Evolutionary conservation across 2,113 vertebrate genomes (phyloP).

Genomic region (Scytalopus superciliaris): DNA sequence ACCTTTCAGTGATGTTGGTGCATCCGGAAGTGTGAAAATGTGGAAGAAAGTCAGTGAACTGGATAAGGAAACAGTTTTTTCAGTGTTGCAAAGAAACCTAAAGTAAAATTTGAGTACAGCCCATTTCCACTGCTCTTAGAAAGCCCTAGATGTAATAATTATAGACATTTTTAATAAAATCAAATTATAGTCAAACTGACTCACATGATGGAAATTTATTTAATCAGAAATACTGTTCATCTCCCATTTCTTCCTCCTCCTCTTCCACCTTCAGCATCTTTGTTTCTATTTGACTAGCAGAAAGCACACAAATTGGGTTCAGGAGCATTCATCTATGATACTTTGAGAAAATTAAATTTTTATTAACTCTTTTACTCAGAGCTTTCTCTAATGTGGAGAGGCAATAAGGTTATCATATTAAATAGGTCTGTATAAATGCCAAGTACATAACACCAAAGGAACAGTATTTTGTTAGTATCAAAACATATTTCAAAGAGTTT

Average conservation of each 20-base stretch:
- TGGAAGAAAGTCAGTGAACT: not conserved
- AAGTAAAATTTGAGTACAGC: not conserved
- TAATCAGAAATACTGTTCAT: not conserved
- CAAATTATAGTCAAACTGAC: not conserved
- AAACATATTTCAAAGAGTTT: not conserved
- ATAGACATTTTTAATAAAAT: not conserved
- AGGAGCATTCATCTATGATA: constrained; percentile 17
- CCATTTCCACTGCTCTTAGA: not conserved
- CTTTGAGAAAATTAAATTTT: constrained; percentile 34
- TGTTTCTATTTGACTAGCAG: not conserved
- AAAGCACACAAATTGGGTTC: constrained; percentile 8
- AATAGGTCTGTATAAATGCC: not conserved
- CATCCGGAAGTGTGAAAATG: not conserved
- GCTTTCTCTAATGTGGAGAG: not conserved
- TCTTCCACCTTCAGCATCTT: not conserved
- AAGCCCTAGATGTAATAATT: not conserved
- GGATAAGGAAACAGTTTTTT: not conserved
- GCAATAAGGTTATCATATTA: not conserved
- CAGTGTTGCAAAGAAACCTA: not conserved
- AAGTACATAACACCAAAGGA: not conserved
- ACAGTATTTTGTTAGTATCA: not conserved
- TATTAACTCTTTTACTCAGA: constrained; percentile 15
- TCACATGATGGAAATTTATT: not conserved
- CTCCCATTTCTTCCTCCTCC: not conserved
- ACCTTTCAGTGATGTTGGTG: not conserved